Percentiles rank a stretch among this genome's conserved stretches.
Conservation (phyloP, 2,888 invertebrate genomes). For the Dysmachus trigonus region DNA sequence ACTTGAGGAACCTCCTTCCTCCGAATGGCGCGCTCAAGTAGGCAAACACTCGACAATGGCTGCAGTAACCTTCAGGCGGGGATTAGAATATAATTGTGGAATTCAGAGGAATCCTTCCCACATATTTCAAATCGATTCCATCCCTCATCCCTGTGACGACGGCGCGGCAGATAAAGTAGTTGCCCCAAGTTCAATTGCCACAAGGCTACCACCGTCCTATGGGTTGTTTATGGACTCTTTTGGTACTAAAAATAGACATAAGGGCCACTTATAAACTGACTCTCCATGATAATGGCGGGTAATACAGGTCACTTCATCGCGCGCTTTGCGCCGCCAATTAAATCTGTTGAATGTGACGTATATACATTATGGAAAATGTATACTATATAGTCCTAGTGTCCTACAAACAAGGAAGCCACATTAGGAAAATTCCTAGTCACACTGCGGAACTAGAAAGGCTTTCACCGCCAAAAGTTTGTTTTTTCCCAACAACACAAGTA, state of each 20-base stretch:
- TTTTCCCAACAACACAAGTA: background rate
- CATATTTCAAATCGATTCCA: background rate
- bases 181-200: background rate
- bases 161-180: background rate
- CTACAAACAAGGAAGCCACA: background rate
- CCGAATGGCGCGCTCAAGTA: too few species aligned
- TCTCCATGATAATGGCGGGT: background rate
- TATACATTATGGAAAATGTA: background rate
- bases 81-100: background rate
- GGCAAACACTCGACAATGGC: background rate
- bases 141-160: background rate
- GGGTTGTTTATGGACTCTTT: background rate
- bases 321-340: background rate
- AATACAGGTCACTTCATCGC: background rate
- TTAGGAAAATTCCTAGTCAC: background rate
- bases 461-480: background rate
- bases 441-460: background rate
- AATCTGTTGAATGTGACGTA: background rate
- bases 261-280: background rate
- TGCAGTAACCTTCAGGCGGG: background rate
- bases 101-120: background rate
- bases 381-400: too few species aligned
- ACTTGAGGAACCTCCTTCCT: background rate
- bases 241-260: background rate
- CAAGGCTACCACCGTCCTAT: background rate